phyloP scores from a whole-genome alignment of 2,113 vertebrate genomes.

The Osmerus mordax region DNA sequence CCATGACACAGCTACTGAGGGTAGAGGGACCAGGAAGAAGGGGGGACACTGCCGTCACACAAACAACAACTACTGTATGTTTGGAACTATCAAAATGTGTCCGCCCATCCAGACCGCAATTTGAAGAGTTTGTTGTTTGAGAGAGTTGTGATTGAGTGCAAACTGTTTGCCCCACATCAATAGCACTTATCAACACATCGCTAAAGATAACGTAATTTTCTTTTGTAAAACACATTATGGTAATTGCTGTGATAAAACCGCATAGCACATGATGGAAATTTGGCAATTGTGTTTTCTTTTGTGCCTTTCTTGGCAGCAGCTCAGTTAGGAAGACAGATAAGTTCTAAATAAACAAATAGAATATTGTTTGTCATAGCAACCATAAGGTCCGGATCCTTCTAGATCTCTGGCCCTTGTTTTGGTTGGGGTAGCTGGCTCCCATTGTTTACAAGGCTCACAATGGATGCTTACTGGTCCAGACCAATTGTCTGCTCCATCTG shows the following conservation, averaged over 20 bases:
- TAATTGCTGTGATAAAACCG: constrained; percentile 3
- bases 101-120: background rate
- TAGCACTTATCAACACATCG: too few relatives aligned
- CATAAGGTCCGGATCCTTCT: constrained; percentile 19
- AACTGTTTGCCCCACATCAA: too few relatives aligned
- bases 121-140: background rate
- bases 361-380: constrained; percentile 40
- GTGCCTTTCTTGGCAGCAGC: constrained; percentile 39
- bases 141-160: too few relatives aligned
- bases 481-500: background rate
- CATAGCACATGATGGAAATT: background rate
- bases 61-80: constrained; percentile 4
- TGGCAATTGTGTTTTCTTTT: constrained; percentile 17
- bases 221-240: background rate
- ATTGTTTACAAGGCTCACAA: constrained; percentile 45
- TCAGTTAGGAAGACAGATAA: constrained; percentile 51
- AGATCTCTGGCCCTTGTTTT: constrained; percentile 48
- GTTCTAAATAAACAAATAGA: constrained; percentile 41
- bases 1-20: constrained; percentile 50
- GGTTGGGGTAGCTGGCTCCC: constrained; percentile 48
- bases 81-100: background rate
- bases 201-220: too few relatives aligned
- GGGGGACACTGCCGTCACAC: constrained; percentile 1
- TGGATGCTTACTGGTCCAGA: constrained; percentile 27
- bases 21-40: constrained; percentile 32